Conservation (phyloP, 2,888 invertebrate species). For the Cetonia aurata region DNA sequence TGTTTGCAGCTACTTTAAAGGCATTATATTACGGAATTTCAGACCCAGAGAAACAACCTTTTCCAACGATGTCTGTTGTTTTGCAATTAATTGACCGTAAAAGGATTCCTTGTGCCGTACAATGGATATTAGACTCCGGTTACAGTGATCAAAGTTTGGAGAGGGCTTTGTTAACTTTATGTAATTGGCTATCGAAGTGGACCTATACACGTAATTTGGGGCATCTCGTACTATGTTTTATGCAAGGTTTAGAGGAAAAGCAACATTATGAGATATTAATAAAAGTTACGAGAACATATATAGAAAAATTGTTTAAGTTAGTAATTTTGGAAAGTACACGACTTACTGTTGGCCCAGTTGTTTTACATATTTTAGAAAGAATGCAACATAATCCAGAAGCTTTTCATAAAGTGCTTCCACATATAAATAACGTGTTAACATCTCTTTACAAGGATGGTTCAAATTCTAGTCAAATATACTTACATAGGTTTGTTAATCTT, state of each 20-base stretch:
- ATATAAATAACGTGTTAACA: slow-evolving; percentile 69
- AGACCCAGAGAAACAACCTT: slow-evolving; percentile 71
- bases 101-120: slow-evolving; percentile 64
- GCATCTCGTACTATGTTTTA: slow-evolving; percentile 76
- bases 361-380: slow-evolving; percentile 75
- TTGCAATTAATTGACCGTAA: slow-evolving; percentile 69
- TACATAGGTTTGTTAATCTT: slow-evolving; percentile 75
- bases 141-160: slow-evolving; percentile 70
- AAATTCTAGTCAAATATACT: slow-evolving; percentile 64
- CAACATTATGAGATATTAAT: slow-evolving; percentile 66
- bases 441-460: slow-evolving; percentile 72
- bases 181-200: slow-evolving; percentile 77
- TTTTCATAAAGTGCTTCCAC: slow-evolving; percentile 72
- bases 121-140: slow-evolving; percentile 64
- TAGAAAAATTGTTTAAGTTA: slow-evolving; percentile 72
- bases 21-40: slow-evolving; percentile 74
- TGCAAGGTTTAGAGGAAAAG: slow-evolving; percentile 72
- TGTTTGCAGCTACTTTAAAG: slow-evolving; percentile 71
- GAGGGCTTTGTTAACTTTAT: slow-evolving; percentile 75
- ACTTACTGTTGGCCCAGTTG: slow-evolving; percentile 72
- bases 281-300: slow-evolving; percentile 73
- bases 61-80: slow-evolving; percentile 73
- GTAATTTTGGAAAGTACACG: slow-evolving; percentile 71
- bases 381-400: slow-evolving; percentile 73
- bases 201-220: slow-evolving; percentile 74